Evolutionary conservation across 2,888 invertebrate species (phyloP), one percentile per base, ranked within the genome.

Genomic region (Euclidia mi): DNA sequence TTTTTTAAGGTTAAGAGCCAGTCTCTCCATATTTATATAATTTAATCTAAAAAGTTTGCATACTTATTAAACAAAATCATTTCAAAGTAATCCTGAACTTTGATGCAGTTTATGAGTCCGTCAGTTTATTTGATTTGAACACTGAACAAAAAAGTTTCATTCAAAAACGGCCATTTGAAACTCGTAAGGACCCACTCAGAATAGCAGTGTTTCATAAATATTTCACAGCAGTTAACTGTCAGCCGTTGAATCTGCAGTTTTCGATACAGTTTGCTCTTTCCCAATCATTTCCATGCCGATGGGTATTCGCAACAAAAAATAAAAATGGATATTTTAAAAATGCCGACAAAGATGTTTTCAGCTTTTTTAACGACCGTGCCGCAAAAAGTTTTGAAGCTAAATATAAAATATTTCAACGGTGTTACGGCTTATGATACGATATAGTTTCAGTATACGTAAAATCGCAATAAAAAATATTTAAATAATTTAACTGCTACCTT

Each of bases 231-330:
- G 37, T 57, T 34, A 53, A 51, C 43, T 49, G 55, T 44, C 37
- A 41, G 37, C 20, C 52, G 55, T 70, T 50, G 56, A 64, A 51
- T 64, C 44, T 52, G 46, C 58, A 64, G 29, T 64, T 59, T 53
- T 53, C 52, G 46, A 53, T 56, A 56, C 44, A 29, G 60, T 11
- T 47, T 56, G 52, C 56, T 45, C 52, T 48, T 60, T 52, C 17
- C 48, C 51, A 61, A 71, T 71, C n/a, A 64, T 45, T 71, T 67
- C 51, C 64, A 29, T 12, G n/a, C 32, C 50, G 29, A 44, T 61
- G 53, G 31, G 41, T 58, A 14, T 3, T 43, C 12, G 11, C 18
- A 46, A 35, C n/a, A 37, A 52, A 60, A 62, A 57, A 55, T 56
- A 43, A 48, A 41, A 64, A 56, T 41, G 14, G 32, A 37, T 18